These are phyloP conservation scores for Alethe castanea DNA, from an alignment of 2,113 vertebrate genomes.

Conservation along the genomic window DNA sequence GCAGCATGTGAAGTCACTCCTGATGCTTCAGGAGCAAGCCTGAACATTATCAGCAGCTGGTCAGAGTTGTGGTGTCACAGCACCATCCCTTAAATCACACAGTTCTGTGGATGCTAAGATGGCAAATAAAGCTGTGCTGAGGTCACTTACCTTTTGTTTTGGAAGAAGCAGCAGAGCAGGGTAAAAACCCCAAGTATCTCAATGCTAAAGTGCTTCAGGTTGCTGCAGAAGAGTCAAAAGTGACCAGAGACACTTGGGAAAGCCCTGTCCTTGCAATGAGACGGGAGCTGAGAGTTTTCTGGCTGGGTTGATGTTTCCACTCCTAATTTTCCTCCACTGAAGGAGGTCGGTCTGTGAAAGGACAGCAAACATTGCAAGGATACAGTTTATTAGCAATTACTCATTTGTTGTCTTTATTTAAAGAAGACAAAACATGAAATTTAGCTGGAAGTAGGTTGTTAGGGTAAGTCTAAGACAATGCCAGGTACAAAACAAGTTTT, in stretches of 20 bases:
- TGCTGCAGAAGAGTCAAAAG: background rate
- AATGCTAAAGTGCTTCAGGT: background rate
- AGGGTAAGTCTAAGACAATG: background rate
- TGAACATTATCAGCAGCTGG: background rate
- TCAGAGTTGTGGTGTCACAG: background rate
- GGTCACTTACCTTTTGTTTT: background rate
- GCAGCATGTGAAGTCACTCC: background rate
- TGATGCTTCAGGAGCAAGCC: background rate
- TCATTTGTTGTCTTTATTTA: background rate
- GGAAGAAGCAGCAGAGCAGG: background rate
- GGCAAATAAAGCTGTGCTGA: background rate
- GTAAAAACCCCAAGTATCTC: accelerated
- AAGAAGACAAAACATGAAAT: background rate
- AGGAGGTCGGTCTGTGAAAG: background rate
- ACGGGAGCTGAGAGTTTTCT: background rate
- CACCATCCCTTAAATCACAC: background rate
- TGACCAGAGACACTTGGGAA: background rate
- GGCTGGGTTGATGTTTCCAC: background rate
- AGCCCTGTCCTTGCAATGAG: background rate
- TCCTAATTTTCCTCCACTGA: background rate
- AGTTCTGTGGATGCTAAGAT: background rate
- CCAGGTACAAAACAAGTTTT: background rate
- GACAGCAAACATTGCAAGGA: background rate
- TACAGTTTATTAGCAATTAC: background rate
- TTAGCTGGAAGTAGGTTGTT: background rate